Evolutionary conservation across 1,140 invertebrate species (phyloP), one percentile per base, ranked within the genome.

Genomic region (Uloborus diversus): DNA sequence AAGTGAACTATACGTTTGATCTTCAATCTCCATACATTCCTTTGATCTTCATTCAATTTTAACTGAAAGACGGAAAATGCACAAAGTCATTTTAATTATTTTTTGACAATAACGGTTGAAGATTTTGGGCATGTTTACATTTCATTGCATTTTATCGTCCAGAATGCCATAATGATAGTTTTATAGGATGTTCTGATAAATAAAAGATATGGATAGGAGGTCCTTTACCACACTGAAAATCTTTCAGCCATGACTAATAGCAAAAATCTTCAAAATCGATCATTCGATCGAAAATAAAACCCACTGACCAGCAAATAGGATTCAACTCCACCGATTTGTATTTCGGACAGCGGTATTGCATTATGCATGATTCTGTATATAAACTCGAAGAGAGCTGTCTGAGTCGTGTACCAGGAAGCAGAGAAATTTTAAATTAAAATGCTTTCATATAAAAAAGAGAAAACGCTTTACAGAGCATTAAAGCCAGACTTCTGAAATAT

Each of bases 361-460:
- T 73, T 61, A 73, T 73, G 69, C 69, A 73, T 73, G 69, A 61
- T n/a, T 33, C 57, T 53, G 66, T 56, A 69, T 69, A 69, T 53
- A 56, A n/a, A 69, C 3, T 51, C 51, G 27, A 28, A 30, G 20
- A 53, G 27, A 32, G 32, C 57, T 73, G 69, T 61, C 25, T 33
- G 35, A 73, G 23, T 61, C 30, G 28, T 27, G 30, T 68, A 70
- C 53, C 59, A n/a, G 68, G 30, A 70, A 70, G 59, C 37, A 53
- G 68, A 28, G 68, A 73, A 73, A 73, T 73, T 73, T 73, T 73
- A 73, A 73, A 73, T 73, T 73, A 73, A 73, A 73, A 73, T 73
- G 69, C 69, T 61, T 73, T 30, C 69, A 61, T 56, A 61, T 61
- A 73, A 73, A 73, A 61, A 73, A 61, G 57, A 70, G 49, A 70